phyloP scores from a whole-genome alignment of 2,888 invertebrate species.

The Apocheima hispidaria region DNA sequence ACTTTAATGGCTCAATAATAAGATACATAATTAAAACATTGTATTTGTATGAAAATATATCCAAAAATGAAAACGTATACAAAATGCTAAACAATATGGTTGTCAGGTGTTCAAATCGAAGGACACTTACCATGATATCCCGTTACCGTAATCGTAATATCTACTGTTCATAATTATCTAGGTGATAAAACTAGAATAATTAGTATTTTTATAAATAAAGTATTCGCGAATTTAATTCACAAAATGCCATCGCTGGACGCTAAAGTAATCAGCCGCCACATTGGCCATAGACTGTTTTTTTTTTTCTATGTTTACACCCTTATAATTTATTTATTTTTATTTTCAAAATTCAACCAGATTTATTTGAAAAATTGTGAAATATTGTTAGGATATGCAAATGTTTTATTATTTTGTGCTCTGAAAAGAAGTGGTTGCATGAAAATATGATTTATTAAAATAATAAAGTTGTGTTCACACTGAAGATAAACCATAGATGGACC shows the following conservation, averaged over 20 bases:
- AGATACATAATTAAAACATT: neutral
- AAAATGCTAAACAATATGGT: conserved; percentile 77
- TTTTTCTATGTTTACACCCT: conserved; percentile 51
- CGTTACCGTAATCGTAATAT: conserved; percentile 85
- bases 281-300: conserved; percentile 75
- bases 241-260: conserved; percentile 81
- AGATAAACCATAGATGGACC: neutral
- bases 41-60: conserved; percentile 22
- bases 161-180: conserved; percentile 79
- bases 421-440: neutral
- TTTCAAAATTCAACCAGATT: neutral
- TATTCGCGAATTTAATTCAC: conserved; percentile 69
- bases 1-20: neutral
- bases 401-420: neutral
- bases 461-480: neutral
- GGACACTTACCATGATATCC: conserved; percentile 83
- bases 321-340: conserved; percentile 21
- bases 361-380: neutral
- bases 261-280: conserved; percentile 70
- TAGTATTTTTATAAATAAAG: conserved; percentile 56
- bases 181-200: conserved; percentile 59
- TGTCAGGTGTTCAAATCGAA: conserved; percentile 62
- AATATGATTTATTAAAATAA: neutral
- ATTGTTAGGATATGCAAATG: neutral
- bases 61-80: conserved; percentile 67